Evolutionary conservation across 1,140 invertebrate species (phyloP).

Genomic region (Danaus plexippus): DNA sequence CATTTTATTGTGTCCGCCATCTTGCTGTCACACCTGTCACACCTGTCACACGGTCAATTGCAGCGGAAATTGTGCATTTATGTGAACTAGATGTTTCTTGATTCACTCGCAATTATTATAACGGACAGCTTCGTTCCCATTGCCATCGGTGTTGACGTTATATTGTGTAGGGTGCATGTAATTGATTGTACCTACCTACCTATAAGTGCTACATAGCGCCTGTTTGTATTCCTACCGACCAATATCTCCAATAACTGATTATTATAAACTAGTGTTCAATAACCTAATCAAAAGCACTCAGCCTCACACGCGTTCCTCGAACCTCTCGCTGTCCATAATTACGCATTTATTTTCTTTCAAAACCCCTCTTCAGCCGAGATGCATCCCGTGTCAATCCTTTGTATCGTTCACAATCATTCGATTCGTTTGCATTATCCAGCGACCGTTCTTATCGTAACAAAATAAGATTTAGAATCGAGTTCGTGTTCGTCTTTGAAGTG

Average conservation of each 20-base stretch:
- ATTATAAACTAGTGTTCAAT: no score
- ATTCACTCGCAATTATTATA: conserved; percentile 11
- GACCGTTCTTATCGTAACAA: conserved; percentile 1
- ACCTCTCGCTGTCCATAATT: conserved; percentile 37
- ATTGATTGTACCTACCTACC: no score
- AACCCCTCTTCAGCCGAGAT: conserved; percentile 38
- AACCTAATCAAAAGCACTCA: conserved; percentile 32
- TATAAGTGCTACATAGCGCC: no score
- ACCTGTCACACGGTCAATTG: conserved; percentile 18
- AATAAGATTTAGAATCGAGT: conserved; percentile 24
- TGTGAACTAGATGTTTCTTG: conserved; percentile 6
- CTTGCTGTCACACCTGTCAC: conserved; percentile 18
- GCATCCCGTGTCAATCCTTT: conserved; percentile 47
- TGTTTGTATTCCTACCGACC: no score
- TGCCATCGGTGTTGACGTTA: no score
- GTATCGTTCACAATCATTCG: conserved; percentile 21
- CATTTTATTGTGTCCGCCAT: conserved; percentile 22
- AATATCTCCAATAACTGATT: no score
- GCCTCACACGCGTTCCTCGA: conserved; percentile 32
- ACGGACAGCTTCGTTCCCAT: conserved; percentile 6
- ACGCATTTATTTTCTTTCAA: conserved; percentile 50
- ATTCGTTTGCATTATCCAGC: neutral
- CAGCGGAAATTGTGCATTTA: conserved; percentile 22
- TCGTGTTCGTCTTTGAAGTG: neutral
- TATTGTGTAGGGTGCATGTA: no score